These are phyloP conservation scores for Dolichoris vasculosae DNA, from an alignment of 1,140 invertebrate species.

Conservation along the genomic window DNA sequence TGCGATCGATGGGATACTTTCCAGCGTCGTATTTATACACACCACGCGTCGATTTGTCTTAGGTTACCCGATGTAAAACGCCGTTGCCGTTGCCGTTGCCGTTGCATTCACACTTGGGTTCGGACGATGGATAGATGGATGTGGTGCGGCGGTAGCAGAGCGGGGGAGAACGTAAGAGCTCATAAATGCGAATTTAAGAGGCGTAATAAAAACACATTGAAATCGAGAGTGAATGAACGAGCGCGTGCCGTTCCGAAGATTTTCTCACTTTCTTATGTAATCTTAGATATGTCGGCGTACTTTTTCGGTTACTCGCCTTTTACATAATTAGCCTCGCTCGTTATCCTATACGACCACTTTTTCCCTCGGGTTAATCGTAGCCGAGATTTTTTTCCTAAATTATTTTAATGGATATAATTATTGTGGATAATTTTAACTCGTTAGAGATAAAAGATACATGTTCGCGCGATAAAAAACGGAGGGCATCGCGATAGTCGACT, in stretches of 20 bases:
- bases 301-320: constrained; percentile 11
- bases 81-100: neutral
- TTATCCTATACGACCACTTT: neutral
- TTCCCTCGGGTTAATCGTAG: neutral
- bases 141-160: constrained; percentile 50
- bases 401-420: constrained; percentile 4
- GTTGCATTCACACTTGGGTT: constrained; percentile 57
- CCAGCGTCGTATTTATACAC: neutral
- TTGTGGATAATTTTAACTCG: neutral
- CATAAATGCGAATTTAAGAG: constrained; percentile 77
- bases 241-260: constrained; percentile 60
- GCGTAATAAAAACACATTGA: constrained; percentile 76
- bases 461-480: neutral
- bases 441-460: neutral
- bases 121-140: constrained; percentile 47
- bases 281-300: constrained; percentile 23
- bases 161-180: constrained; percentile 72
- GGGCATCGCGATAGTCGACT: neutral
- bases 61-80: constrained; percentile 54
- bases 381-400: neutral
- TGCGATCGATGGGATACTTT: neutral
- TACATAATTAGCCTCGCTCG: constrained; percentile 7
- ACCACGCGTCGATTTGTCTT: constrained; percentile 62
- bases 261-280: constrained; percentile 53
- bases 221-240: constrained; percentile 74